phyloP scores from a whole-genome alignment of 2,113 vertebrate genomes.

The Archilochus colubris region DNA sequence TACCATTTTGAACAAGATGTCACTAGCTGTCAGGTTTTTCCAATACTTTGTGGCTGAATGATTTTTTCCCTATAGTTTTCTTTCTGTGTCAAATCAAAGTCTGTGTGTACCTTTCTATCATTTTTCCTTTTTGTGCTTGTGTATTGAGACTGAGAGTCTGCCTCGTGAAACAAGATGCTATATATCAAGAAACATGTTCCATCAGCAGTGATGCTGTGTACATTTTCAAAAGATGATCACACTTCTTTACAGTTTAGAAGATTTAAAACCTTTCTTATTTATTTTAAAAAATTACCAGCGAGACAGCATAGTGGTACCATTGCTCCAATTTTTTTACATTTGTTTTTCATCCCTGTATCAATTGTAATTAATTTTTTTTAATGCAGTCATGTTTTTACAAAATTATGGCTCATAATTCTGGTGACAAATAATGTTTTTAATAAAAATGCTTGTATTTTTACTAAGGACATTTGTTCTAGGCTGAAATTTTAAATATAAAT shows the following conservation, averaged over 20 bases:
- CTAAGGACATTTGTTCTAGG: not conserved
- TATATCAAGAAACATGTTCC: accelerated
- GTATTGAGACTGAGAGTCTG: not conserved
- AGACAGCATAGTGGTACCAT: not conserved
- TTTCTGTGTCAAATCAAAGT: not conserved
- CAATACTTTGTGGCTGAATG: not conserved
- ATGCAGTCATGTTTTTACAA: not conserved
- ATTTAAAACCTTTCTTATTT: not conserved
- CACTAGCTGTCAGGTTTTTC: not conserved
- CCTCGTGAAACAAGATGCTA: not conserved
- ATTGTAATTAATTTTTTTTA: not conserved
- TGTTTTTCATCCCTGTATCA: not conserved
- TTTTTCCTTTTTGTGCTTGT: not conserved
- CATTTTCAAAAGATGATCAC: not conserved
- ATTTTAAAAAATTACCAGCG: not conserved
- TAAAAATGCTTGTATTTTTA: not conserved
- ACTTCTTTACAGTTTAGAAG: not conserved
- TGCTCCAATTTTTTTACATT: not conserved
- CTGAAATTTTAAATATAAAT: not conserved
- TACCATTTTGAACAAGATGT: not conserved
- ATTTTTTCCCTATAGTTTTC: not conserved
- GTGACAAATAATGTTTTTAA: not conserved
- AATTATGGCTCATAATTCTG: not conserved
- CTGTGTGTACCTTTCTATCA: not conserved
- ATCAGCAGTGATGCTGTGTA: not conserved